Conservation (phyloP, 2,888 invertebrate species). For the Drosophila histrio region DNA sequence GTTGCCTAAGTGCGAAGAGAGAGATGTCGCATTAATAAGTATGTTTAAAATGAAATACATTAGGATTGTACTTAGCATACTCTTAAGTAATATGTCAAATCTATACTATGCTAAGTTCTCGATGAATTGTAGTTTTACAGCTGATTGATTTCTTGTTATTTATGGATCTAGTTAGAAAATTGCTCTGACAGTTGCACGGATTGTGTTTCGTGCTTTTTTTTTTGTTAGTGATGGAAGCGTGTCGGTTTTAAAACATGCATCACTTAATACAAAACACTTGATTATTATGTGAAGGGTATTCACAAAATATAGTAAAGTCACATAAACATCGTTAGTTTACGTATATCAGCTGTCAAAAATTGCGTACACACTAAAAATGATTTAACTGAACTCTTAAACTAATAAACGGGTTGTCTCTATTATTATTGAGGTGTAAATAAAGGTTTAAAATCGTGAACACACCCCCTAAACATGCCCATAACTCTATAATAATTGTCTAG, state of each 20-base stretch:
- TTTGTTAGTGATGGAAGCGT: neutral
- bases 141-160: conserved; percentile 58
- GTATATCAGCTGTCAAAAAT: neutral
- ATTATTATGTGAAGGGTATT: neutral
- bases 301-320: neutral
- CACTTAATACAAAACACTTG: neutral
- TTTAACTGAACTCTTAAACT: neutral
- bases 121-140: conserved; percentile 48
- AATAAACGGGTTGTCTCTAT: no score
- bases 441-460: no score
- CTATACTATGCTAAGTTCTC: conserved; percentile 30
- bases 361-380: neutral
- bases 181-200: conserved; percentile 10
- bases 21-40: conserved; percentile 31
- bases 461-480: no score
- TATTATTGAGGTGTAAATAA: no score
- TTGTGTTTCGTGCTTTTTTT: conserved; percentile 6
- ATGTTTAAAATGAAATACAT: conserved; percentile 42
- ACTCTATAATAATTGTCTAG: no score
- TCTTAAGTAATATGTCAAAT: conserved; percentile 18
- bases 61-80: conserved; percentile 2
- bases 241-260: neutral
- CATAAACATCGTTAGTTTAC: no score
- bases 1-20: conserved; percentile 40
- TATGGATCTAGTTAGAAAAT: conserved; percentile 7